phyloP scores from a whole-genome alignment of 2,797 vertebrate genomes.

The Poeciliopsis turneri region DNA sequence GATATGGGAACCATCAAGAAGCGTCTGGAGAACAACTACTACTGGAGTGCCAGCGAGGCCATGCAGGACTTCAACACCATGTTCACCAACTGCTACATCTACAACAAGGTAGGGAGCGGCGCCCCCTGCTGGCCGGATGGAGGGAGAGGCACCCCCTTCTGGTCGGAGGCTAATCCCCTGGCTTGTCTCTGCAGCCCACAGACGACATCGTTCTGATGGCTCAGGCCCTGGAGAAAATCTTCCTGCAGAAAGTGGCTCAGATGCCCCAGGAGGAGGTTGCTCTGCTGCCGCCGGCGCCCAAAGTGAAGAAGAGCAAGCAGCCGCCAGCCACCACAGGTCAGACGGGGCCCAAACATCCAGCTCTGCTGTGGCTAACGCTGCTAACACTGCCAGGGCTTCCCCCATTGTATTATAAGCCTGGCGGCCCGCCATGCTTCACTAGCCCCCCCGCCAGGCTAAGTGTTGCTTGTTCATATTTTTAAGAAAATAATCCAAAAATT shows the following conservation, averaged over 20 bases:
- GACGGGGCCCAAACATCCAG: background rate
- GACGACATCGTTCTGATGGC: slow-evolving; percentile 99
- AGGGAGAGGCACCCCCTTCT: background rate
- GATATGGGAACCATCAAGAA: slow-evolving; percentile 99
- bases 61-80: slow-evolving; percentile 99
- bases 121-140: background rate
- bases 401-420: no score
- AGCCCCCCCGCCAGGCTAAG: no score
- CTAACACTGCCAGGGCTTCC: no score
- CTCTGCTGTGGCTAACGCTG: no score
- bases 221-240: slow-evolving; percentile 97
- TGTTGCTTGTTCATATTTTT: no score
- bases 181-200: slow-evolving; percentile 84
- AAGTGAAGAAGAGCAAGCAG: slow-evolving; percentile 91
- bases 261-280: slow-evolving; percentile 98
- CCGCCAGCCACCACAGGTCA: slow-evolving; percentile 70
- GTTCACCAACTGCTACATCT: slow-evolving; percentile 99
- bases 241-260: slow-evolving; percentile 97
- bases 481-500: no score
- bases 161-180: no score
- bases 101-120: slow-evolving; percentile 75
- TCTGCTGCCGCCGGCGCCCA: slow-evolving; percentile 90
- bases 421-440: no score
- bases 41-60: slow-evolving; percentile 97
- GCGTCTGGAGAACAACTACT: slow-evolving; percentile 94